A percentile compares a stretch with the other conserved stretches of the same genome.
These are phyloP conservation scores for Perizoma affinitatum DNA, from an alignment of 2,888 invertebrate species.

Conservation along the genomic window DNA sequence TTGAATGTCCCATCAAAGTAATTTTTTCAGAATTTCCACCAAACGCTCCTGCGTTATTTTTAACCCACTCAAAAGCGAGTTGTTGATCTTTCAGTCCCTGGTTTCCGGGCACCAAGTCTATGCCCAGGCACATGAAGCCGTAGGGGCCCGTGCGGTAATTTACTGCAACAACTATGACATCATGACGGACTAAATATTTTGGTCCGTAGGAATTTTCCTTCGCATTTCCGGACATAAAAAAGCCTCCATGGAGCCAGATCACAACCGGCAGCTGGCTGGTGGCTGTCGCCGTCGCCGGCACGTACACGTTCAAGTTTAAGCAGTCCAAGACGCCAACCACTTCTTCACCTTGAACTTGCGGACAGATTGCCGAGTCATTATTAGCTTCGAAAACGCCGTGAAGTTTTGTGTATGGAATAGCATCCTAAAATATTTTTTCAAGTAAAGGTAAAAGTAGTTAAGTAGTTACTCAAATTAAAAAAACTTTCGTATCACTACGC, in stretches of 20 bases:
- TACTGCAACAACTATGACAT: conserved; percentile 57
- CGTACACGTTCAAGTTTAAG: conserved; percentile 55
- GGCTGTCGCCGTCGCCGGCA: conserved; percentile 47
- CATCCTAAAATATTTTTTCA: conserved; percentile 53
- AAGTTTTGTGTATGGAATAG: conserved; percentile 47
- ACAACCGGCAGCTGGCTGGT: conserved; percentile 56
- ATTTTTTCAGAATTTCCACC: conserved; percentile 59
- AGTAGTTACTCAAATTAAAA: too few species aligned
- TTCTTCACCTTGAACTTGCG: conserved; percentile 48
- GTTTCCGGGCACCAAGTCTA: conserved; percentile 58
- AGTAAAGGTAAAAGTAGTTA: too few species aligned
- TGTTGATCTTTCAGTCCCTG: conserved; percentile 65
- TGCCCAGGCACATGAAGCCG: conserved; percentile 64
- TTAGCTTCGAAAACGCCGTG: conserved; percentile 52
- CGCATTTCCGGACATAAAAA: conserved; percentile 45
- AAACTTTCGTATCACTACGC: too few species aligned
- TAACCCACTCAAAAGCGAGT: conserved; percentile 59
- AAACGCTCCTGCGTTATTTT: conserved; percentile 57
- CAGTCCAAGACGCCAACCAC: conserved; percentile 52
- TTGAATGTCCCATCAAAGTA: conserved; percentile 54
- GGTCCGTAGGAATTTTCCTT: conserved; percentile 48
- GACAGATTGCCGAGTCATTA: conserved; percentile 55
- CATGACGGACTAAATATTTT: conserved; percentile 54
- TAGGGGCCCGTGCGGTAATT: conserved; percentile 62
- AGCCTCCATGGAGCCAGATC: conserved; percentile 59